Conservation (phyloP, 2,888 invertebrate species). For the Axea sp. region DNA sequence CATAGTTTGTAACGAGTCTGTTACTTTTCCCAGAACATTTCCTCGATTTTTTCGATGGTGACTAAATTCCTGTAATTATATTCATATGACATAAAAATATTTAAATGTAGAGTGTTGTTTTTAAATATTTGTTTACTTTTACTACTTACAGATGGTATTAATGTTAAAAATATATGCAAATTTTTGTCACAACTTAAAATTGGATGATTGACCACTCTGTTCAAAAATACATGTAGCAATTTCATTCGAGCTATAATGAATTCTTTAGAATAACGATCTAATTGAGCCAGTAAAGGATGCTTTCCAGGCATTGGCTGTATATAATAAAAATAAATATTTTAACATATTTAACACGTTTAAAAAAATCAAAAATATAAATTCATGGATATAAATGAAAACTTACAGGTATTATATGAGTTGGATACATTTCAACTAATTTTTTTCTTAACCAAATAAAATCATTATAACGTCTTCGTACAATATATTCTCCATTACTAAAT, state of each 20-base stretch:
- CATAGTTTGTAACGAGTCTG: conserved; percentile 82
- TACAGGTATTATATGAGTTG: conserved; percentile 85
- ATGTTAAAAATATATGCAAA: conserved; percentile 84
- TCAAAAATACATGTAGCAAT: conserved; percentile 84
- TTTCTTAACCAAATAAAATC: conserved; percentile 87
- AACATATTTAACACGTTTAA: no score
- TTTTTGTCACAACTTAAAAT: conserved; percentile 84
- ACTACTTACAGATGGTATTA: conserved; percentile 82
- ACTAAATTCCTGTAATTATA: conserved; percentile 82
- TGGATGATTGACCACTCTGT: conserved; percentile 85
- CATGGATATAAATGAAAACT: conserved; percentile 67
- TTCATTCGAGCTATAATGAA: conserved; percentile 85
- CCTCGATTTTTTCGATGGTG: conserved; percentile 82
- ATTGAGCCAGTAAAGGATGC: conserved; percentile 84
- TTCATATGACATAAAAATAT: no score
- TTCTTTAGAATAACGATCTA: conserved; percentile 86
- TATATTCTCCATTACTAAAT: conserved; percentile 83
- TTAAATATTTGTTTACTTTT: neutral
- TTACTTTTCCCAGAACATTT: conserved; percentile 81
- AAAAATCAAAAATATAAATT: no score
- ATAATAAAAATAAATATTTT: neutral
- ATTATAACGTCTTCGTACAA: conserved; percentile 85
- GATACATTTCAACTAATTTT: conserved; percentile 83
- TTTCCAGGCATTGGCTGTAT: conserved; percentile 86
- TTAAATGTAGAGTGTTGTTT: no score